phyloP scores from a whole-genome alignment of 1,140 invertebrate genomes.

The Drosophila pallidifrons region DNA sequence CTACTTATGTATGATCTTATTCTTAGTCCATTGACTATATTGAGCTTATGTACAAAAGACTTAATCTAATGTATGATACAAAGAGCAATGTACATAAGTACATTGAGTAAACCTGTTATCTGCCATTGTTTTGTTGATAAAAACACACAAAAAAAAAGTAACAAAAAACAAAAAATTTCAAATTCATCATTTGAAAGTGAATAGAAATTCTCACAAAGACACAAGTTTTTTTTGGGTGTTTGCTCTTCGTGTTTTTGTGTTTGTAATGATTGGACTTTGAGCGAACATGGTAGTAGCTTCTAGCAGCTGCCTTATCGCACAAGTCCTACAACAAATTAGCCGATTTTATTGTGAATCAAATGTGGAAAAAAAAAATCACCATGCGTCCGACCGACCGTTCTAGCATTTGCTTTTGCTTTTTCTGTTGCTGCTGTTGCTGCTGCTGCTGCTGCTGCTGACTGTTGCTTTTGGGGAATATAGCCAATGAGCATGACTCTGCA shows the following conservation, averaged over 20 bases:
- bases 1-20: conserved; percentile 1
- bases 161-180: not conserved
- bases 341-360: conserved; percentile 20
- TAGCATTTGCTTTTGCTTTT: not conserved
- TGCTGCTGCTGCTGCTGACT: not conserved
- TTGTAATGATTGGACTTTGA: conserved; percentile 36
- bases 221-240: not conserved
- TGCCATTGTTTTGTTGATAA: conserved; percentile 29
- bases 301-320: conserved; percentile 23
- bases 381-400: not conserved
- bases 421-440: too few relatives aligned
- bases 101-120: conserved; percentile 11
- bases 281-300: conserved; percentile 17
- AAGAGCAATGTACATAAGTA: conserved; percentile 5
- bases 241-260: not conserved
- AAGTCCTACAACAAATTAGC: conserved; percentile 32
- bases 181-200: conserved; percentile 20
- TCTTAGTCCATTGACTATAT: conserved; percentile 10
- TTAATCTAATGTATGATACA: conserved; percentile 8
- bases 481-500: conserved; percentile 38
- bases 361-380: conserved; percentile 11
- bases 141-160: not conserved
- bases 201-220: conserved; percentile 9
- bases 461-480: conserved; percentile 19
- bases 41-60: not conserved